Base-by-base conservation (phyloP, 2,888 invertebrate genomes). In the Hirtodrosophila alboralis region DNA sequence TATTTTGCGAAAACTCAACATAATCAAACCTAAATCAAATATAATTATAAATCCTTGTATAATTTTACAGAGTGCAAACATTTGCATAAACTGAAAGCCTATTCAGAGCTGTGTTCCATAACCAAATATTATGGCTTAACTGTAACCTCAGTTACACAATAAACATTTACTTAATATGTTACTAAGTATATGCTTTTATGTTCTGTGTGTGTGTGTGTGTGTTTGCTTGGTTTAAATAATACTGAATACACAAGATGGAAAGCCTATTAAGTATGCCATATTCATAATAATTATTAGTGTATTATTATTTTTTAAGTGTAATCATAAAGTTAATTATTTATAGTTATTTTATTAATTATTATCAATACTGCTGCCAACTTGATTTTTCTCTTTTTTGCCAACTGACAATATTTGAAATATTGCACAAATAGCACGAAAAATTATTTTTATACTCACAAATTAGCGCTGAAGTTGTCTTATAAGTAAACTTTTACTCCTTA, bases 381-480 rank as follows among this genome's bases (percentile, higher is more conserved):
- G n/a, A n/a, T n/a, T n/a, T n/a, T n/a, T n/a, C n/a, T n/a, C n/a
- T n/a, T 23, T 9, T 7, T 45, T 37, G 34, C 49, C 38, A 37
- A 33, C 44, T 71, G 45, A 62, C 72, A 80, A 81, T 81, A 77
- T 80, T 80, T 86, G 71, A 47, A 74, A 74, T 80, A 84, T 75
- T 71, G 77, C 63, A 59, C 70, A 62, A 77, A 54, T 65, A 75
- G 70, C 84, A 63, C 61, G 58, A 69, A 57, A 40, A 63, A 40
- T 60, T 41, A 27, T 31, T 31, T 12, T 38, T 14, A 26, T 49
- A 21, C 26, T 41, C 31, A 26, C 34, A 7, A 28, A 10, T 23
- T 18, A 37, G 33, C 30, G 21, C 28, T 26, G 7, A 21, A 9
- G 5, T 44, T 34, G 27, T 12, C 37, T 40, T 21, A 54, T 23